Percentiles rank a stretch among this genome's conserved stretches.
Conservation (phyloP, 2,797 vertebrate species). For the Microcaecilia unicolor region DNA sequence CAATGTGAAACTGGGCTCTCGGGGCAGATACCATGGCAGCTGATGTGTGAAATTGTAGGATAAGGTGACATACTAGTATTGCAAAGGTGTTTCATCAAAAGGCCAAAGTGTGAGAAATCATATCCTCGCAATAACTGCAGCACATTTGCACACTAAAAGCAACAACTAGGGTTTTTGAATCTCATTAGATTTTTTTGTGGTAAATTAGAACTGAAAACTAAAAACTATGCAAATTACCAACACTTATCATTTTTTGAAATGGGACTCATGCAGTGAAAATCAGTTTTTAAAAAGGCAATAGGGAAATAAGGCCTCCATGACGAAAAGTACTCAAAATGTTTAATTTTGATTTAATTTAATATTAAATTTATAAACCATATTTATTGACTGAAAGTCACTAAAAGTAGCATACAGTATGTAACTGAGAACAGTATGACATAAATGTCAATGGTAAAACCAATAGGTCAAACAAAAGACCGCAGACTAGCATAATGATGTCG, state of each 20-base stretch:
- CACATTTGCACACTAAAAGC: slow-evolving; percentile 9
- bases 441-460: too few relatives aligned
- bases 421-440: too few relatives aligned
- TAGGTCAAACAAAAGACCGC: too few relatives aligned
- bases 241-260: neutral
- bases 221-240: neutral
- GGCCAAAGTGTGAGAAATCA: slow-evolving; percentile 35
- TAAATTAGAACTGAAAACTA: neutral
- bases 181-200: slow-evolving; percentile 10
- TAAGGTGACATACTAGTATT: slow-evolving; percentile 32
- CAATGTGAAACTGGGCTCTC: slow-evolving; percentile 29
- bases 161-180: slow-evolving; percentile 17
- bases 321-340: too few relatives aligned
- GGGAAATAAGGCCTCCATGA: too few relatives aligned
- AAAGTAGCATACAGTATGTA: too few relatives aligned
- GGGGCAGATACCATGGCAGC: slow-evolving; percentile 39
- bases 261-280: fast-evolving
- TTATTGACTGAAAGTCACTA: too few relatives aligned
- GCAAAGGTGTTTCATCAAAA: slow-evolving; percentile 48
- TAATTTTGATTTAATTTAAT: too few relatives aligned
- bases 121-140: slow-evolving; percentile 17
- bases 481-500: too few relatives aligned
- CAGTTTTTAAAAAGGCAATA: fast-evolving
- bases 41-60: slow-evolving; percentile 41
- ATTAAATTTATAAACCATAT: too few relatives aligned